phyloP scores from a whole-genome alignment of 2,888 invertebrate genomes.

The Protophormia terraenovae region DNA sequence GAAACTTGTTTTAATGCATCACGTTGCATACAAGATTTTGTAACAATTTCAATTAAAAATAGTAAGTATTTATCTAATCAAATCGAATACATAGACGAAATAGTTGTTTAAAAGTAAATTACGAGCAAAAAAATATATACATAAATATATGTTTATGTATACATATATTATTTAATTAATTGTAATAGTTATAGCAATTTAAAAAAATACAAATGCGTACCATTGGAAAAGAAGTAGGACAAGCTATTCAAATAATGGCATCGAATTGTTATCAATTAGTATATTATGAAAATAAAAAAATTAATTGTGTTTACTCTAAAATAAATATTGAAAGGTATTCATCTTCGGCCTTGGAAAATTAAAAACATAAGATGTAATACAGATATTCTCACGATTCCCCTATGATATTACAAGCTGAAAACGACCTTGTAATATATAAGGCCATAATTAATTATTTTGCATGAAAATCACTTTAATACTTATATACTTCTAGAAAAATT shows the following conservation, averaged over 20 bases:
- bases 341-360: too few species aligned
- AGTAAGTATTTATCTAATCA: conserved; percentile 60
- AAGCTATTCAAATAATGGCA: conserved; percentile 13
- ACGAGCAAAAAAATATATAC: conserved; percentile 58
- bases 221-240: conserved; percentile 29
- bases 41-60: conserved; percentile 58
- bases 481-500: too few species aligned
- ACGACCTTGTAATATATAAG: too few species aligned
- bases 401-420: too few species aligned
- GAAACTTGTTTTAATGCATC: conserved; percentile 55
- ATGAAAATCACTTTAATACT: too few species aligned
- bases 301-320: too few species aligned
- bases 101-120: conserved; percentile 54
- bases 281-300: too few species aligned
- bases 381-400: too few species aligned
- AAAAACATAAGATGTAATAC: too few species aligned
- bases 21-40: conserved; percentile 59
- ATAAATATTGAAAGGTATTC: too few species aligned
- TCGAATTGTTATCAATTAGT: background rate
- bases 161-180: conserved; percentile 49
- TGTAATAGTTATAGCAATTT: conserved; percentile 11
- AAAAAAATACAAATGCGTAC: background rate
- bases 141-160: conserved; percentile 37
- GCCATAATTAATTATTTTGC: too few species aligned
- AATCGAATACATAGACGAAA: conserved; percentile 39